These are phyloP conservation scores for Datnioides undecimradiatus DNA, from an alignment of 2,113 vertebrate species.

Conservation along the genomic window DNA sequence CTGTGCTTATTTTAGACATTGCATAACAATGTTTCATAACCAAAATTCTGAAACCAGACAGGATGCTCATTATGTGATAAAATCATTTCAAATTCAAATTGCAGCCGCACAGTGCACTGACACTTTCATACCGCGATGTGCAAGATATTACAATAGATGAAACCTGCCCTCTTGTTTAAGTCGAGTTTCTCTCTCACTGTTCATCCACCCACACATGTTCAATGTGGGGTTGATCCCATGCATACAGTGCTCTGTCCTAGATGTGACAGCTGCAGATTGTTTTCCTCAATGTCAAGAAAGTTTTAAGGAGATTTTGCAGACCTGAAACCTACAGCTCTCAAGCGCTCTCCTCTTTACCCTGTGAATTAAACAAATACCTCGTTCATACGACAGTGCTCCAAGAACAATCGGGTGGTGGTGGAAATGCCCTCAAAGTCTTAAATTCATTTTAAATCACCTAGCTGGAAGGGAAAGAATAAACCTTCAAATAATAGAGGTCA, in stretches of 20 bases:
- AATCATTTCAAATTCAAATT: conserved; percentile 39
- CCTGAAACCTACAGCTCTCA: neutral
- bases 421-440: neutral
- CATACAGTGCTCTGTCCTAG: neutral
- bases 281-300: neutral
- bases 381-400: neutral
- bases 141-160: neutral
- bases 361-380: neutral
- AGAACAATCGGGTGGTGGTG: neutral
- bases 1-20: conserved; percentile 76
- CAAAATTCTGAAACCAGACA: conserved; percentile 46
- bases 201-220: neutral
- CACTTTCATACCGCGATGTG: neutral
- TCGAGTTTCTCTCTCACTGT: neutral
- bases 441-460: neutral
- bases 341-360: neutral
- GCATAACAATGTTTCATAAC: conserved; percentile 81
- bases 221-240: neutral
- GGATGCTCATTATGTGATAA: conserved; percentile 54
- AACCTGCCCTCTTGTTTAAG: neutral
- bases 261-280: neutral
- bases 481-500: conserved; percentile 17
- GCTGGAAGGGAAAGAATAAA: conserved; percentile 4
- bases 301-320: neutral
- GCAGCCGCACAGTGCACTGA: conserved; percentile 1